A percentile compares a stretch with the other conserved stretches of the same genome.
phyloP scores from a whole-genome alignment of 1,140 invertebrate genomes.

The Heliconius melpomene region DNA sequence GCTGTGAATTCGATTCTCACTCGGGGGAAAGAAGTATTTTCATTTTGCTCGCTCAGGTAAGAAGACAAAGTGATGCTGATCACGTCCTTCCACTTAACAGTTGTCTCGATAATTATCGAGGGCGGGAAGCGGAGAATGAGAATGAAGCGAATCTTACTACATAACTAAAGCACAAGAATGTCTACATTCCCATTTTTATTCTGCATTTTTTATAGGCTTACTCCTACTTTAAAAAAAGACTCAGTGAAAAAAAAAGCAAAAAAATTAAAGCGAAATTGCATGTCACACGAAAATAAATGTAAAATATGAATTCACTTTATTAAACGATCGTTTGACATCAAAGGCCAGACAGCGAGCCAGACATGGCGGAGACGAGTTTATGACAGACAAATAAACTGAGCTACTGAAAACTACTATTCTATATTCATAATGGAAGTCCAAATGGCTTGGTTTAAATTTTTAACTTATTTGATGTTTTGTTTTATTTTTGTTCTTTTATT shows the following conservation, averaged over 20 bases:
- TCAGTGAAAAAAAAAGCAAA: not conserved
- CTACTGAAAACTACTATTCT: not conserved
- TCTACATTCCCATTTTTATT: too few species aligned
- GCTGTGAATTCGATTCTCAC: too few species aligned
- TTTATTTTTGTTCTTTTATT: too few species aligned
- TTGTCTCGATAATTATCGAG: too few species aligned
- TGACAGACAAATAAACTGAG: slow-evolving; percentile 11
- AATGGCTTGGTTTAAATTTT: not conserved
- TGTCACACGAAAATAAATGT: not conserved
- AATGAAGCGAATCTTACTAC: not conserved
- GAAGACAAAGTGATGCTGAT: too few species aligned
- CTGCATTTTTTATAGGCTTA: too few species aligned
- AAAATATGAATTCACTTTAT: slow-evolving; percentile 8
- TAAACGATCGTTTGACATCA: not conserved
- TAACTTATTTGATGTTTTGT: too few species aligned
- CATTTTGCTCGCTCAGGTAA: too few species aligned
- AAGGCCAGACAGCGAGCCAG: slow-evolving; percentile 6
- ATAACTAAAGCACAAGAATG: too few species aligned
- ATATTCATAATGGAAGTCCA: not conserved
- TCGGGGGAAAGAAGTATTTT: not conserved
- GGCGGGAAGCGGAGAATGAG: too few species aligned
- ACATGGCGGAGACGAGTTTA: slow-evolving; percentile 3
- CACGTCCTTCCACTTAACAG: too few species aligned
- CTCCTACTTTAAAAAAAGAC: too few species aligned
- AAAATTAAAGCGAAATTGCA: not conserved